Evolutionary conservation across 2,888 invertebrate genomes (phyloP), one percentile per base, ranked within the genome.

Genomic region (Eueremaeus valkanovi): DNA sequence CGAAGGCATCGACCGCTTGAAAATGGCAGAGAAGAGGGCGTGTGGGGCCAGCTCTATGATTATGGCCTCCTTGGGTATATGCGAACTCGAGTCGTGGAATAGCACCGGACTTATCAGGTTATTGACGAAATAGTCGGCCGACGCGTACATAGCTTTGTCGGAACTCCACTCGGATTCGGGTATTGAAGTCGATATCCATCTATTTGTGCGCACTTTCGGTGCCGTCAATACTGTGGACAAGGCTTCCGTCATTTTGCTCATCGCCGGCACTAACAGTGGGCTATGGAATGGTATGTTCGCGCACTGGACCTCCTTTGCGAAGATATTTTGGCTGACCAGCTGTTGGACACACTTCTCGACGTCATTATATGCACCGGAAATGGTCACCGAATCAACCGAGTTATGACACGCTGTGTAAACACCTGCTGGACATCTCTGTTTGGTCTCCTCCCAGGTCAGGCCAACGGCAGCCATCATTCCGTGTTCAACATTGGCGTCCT

Each of bases 21-120:
- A 87, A 82, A 98, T 92, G 29, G 96, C 93, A 85, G 96, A 95
- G 79, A 98, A 87, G 79, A 98, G 87, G 81, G 92, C 91, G 84
- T 96, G 95, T 21, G 98, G 97, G 16, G 97, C 96, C 81, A 98
- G 89, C 84, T 98, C 98, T 81, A 99, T 88, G 78, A 91, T 88
- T 79, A 97, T 86, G 6, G 97, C 94, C 82, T 92, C 90, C 80
- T 88, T 88, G 21, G 98, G 98, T 63, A 98, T 87, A 82, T 90
- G 89, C 79, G 87, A 85, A 78, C 96, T 83, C 6, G 92, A 95
- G 83, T 94, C 94, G 82, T 94, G 90, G 88, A 95, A 96, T 74
- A 93, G 87, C 73, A 96, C 96, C 16, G 95, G 95, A 73, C 94
- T 95, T 76, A 95, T 86, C 79, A 97, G 86, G 85, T 97, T 97